These are phyloP conservation scores for Myrmophylax atrothorax DNA, from an alignment of 2,113 vertebrate genomes.

Conservation along the genomic window DNA sequence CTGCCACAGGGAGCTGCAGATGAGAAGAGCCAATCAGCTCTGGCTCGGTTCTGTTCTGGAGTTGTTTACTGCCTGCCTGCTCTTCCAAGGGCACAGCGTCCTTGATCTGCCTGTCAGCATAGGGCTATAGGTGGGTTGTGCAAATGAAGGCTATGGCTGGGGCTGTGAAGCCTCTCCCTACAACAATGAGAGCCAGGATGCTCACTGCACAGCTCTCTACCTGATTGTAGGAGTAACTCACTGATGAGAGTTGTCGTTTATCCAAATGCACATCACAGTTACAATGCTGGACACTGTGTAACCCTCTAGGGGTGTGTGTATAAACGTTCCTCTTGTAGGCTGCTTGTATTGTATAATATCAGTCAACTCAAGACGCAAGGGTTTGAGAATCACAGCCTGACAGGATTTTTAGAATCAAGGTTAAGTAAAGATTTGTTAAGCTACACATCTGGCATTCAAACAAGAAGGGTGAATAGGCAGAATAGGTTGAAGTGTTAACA, in stretches of 20 bases:
- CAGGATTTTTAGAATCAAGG: not conserved
- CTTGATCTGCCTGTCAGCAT: too few relatives aligned
- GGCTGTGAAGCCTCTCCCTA: too few relatives aligned
- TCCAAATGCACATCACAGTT: not conserved
- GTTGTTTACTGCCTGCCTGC: too few relatives aligned
- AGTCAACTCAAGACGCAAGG: not conserved
- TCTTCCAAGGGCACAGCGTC: too few relatives aligned
- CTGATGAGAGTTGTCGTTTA: not conserved
- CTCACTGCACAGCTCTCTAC: not conserved
- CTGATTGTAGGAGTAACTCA: not conserved
- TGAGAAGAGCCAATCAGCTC: too few relatives aligned
- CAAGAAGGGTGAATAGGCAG: not conserved
- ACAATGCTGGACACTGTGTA: not conserved
- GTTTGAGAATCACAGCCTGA: conserved; percentile 9
- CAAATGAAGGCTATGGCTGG: too few relatives aligned
- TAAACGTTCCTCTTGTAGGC: not conserved
- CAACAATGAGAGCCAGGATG: not conserved
- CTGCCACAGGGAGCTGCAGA: too few relatives aligned
- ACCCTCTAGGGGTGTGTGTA: not conserved
- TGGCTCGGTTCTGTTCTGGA: too few relatives aligned
- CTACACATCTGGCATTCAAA: not conserved
- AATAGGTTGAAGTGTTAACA: not conserved
- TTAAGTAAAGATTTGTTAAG: not conserved
- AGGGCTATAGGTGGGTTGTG: too few relatives aligned
- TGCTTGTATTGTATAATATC: not conserved